Evolutionary conservation across 2,888 invertebrate species (phyloP).

Genomic region (Drosophila flavopinicola): DNA sequence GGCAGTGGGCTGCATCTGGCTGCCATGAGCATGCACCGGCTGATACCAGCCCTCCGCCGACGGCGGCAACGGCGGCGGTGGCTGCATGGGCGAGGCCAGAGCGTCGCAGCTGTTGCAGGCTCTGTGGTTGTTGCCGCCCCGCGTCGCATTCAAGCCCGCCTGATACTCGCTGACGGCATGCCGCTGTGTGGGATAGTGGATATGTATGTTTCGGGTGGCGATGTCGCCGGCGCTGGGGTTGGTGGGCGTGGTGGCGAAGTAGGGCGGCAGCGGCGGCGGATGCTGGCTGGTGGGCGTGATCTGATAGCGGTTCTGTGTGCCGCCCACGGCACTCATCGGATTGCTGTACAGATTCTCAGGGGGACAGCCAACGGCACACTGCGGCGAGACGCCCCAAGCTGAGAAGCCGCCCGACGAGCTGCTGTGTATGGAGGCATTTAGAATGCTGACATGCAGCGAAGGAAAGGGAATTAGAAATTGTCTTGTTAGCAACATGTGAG

Average conservation of each 20-base stretch:
- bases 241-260: constrained; percentile 72
- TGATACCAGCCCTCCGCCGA: constrained; percentile 83
- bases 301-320: constrained; percentile 83
- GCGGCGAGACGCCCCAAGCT: constrained; percentile 84
- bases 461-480: neutral
- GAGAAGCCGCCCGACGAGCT: constrained; percentile 85
- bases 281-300: constrained; percentile 84
- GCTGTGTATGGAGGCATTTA: constrained; percentile 84
- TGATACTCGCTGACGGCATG: constrained; percentile 84
- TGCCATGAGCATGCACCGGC: constrained; percentile 75
- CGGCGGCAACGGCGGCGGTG: constrained; percentile 81
- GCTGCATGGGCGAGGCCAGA: constrained; percentile 83
- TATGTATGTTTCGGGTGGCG: constrained; percentile 82
- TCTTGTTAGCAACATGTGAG: neutral
- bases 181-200: constrained; percentile 84
- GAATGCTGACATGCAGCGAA: constrained; percentile 63
- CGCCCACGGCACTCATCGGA: constrained; percentile 80
- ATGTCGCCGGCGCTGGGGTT: constrained; percentile 62
- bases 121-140: constrained; percentile 83
- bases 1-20: constrained; percentile 72
- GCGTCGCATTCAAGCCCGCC: constrained; percentile 81
- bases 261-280: constrained; percentile 83
- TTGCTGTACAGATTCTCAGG: constrained; percentile 84
- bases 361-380: constrained; percentile 74
- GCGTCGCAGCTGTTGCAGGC: constrained; percentile 84